Evolutionary conservation across 1,140 invertebrate genomes (phyloP), one percentile per base, ranked within the genome.

Genomic region (Xylocopa sonorina): DNA sequence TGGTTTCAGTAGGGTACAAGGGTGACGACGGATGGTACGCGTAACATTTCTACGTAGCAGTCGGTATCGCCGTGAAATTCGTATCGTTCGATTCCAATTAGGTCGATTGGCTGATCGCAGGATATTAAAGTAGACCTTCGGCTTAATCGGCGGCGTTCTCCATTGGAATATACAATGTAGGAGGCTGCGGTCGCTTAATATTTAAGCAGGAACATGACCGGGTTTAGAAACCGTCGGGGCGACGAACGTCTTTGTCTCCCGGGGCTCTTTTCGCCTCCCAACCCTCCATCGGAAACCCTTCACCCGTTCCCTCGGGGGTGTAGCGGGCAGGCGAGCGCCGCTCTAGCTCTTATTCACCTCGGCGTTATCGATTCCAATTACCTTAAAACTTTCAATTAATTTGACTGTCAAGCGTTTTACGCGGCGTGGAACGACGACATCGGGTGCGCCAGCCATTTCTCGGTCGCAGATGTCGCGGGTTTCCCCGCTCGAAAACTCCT

Each of bases 371-470:
- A 88, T 90, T 90, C 85, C 88, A 90, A 89, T 90, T 88, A 88
- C 72, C 89, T 88, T 88, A 88, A 90, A 91, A 90, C 85, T 90
- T 91, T 90, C 90, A 88, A 90, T 91, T 91, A 90, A 90, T 91
- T 88, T 85, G 63, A 81, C 87, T 90, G 89, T 90, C 89, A 86
- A 84, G 83, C 83, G 80, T 85, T 87, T 72, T 74, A 83, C 78
- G 80, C 84, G 71, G 46, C 41, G 58, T 71, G 38, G 62, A 76
- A 46, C 50, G 75, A 72, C 58, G 75, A 72, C 58, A 51, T 67
- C 74, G 78, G 71, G 53, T 63, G 64, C 72, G 74, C 64, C 63
- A 80, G 69, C 75, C 82, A 85, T 82, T 83, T 86, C 80, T n/a
- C n/a, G n/a, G n/a, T n/a, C n/a, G n/a, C n/a, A n/a, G n/a, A n/a